These are phyloP conservation scores for Larimichthys polyactis DNA, from an alignment of 2,113 vertebrate species.

Conservation along the genomic window DNA sequence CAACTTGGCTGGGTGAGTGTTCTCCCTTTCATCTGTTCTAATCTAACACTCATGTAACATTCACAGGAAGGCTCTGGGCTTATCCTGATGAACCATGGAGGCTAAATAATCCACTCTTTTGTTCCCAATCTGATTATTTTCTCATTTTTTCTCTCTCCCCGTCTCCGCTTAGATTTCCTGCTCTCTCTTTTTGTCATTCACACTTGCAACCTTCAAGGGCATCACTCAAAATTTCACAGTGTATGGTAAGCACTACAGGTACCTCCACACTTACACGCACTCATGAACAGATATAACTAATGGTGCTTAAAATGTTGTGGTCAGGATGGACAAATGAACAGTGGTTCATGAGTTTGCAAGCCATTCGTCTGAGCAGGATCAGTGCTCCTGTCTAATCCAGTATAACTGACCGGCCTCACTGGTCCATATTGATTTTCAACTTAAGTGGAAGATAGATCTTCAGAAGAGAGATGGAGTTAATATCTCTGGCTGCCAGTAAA, in stretches of 20 bases:
- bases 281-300: conserved; percentile 21
- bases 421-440: conserved; percentile 70
- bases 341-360: conserved; percentile 31
- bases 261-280: background rate
- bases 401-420: conserved; percentile 48
- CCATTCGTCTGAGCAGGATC: conserved; percentile 47
- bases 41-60: conserved; percentile 62
- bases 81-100: conserved; percentile 64
- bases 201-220: conserved; percentile 38
- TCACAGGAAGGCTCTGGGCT: conserved; percentile 56
- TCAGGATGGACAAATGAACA: conserved; percentile 43
- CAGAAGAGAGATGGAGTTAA: conserved; percentile 57
- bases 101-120: conserved; percentile 70
- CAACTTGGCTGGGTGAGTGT: conserved; percentile 28
- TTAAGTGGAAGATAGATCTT: conserved; percentile 53
- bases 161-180: conserved; percentile 18
- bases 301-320: conserved; percentile 35
- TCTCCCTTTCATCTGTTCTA: conserved; percentile 58
- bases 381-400: conserved; percentile 55
- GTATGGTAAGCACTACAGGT: background rate
- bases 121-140: conserved; percentile 57
- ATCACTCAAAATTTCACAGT: conserved; percentile 14
- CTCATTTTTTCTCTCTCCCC: conserved; percentile 11
- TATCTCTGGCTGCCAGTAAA: conserved; percentile 52
- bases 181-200: conserved; percentile 22